Evolutionary conservation across 2,888 invertebrate genomes (phyloP).

Genomic region (Ctenicera cuprea): DNA sequence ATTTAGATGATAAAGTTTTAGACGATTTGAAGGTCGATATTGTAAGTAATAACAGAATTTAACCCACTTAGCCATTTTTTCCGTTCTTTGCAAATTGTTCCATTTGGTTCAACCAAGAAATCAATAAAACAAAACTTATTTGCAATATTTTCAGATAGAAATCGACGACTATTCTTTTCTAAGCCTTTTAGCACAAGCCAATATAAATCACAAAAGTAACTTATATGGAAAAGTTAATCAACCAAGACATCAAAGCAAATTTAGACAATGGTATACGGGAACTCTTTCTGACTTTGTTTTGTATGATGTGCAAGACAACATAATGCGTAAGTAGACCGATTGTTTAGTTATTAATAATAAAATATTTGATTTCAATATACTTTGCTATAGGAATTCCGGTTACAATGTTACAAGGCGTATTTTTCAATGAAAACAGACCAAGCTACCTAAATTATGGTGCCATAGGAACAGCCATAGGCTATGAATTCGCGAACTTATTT

Average conservation of each 20-base stretch:
- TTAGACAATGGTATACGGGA: constrained; percentile 15
- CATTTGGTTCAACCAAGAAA: neutral
- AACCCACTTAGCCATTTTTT: too few species aligned
- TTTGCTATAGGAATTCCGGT: constrained; percentile 27
- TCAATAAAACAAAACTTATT: neutral
- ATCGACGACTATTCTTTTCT: neutral
- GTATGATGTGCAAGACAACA: constrained; percentile 18
- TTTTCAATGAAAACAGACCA: constrained; percentile 60
- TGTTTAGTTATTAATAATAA: neutral
- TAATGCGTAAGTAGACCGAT: constrained; percentile 7
- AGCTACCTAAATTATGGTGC: constrained; percentile 64
- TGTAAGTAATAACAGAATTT: constrained; percentile 52
- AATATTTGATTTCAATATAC: too few species aligned
- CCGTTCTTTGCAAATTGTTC: too few species aligned
- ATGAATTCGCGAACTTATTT: constrained; percentile 58
- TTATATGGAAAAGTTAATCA: constrained; percentile 2
- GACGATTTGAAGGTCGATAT: constrained; percentile 58
- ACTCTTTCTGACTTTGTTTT: constrained; percentile 6
- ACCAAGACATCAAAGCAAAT: neutral
- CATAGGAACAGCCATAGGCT: constrained; percentile 64
- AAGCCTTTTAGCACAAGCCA: neutral
- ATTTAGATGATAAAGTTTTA: constrained; percentile 59
- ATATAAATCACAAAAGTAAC: constrained; percentile 11
- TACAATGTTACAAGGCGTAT: constrained; percentile 7
- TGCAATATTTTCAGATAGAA: neutral